Evolutionary conservation across 2,797 vertebrate genomes (phyloP), one percentile per base, ranked within the genome.

Genomic region (Sebastes cheni): DNA sequence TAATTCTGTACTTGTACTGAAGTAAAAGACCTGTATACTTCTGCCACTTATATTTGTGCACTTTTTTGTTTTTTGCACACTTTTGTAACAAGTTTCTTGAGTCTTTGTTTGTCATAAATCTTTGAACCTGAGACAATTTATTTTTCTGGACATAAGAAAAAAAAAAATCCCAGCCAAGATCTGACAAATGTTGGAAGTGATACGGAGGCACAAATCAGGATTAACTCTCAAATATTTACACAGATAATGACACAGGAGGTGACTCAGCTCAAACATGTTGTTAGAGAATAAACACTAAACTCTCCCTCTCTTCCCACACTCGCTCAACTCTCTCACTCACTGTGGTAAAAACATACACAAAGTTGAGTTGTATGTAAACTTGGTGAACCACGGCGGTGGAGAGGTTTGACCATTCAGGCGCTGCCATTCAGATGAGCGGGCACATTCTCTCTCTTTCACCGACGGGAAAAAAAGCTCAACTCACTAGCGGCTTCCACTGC

Each of bases 401-500:
- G 82, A 81, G 66, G 61, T 90, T 65, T 82, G 73, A 88, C 80
- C 85, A 86, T 91, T 91, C 91, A 88, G 83, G 85, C 75, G n/a
- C 70, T 64, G 71, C 78, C 67, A 82, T 94, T 92, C 88, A 88
- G 89, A 94, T 92, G 95, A 95, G 87, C 90, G 68, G 86, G 95
- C 94, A 96, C 94, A 95, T 96, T 95, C 94, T 91, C 82, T 88
- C 76, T 91, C 92, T 89, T 94, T 95, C 93, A 93, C 76, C 52
- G 5, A 13, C 75, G 36, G 84, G 64, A 66, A 91, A 82, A 59
- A 94, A 83, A 85, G 88, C 86, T 87, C 76, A 27, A 64, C 88
- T 89, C 89, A 79, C 92, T 82, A 75, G 90, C 76, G 91, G 89
- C 82, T 92, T 93, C 92, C 77, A 90, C 84, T 88, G 86, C 72